A percentile compares a stretch with the other conserved stretches of the same genome.
Evolutionary conservation across 2,113 vertebrate genomes (phyloP).

Genomic region (Podiceps cristatus): DNA sequence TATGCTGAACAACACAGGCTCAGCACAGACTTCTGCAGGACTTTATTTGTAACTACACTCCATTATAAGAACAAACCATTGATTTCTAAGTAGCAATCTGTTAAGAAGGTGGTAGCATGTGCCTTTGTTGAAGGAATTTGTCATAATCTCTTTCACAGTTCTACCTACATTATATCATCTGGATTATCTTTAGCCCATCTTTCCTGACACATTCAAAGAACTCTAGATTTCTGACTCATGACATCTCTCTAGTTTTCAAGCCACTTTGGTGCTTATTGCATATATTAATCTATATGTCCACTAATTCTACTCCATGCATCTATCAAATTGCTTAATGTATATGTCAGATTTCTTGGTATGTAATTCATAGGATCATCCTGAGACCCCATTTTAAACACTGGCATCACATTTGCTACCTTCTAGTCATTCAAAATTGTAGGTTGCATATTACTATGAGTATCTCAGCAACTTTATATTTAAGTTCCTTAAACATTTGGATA

Average conservation of each 20-base stretch:
- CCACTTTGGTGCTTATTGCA: not conserved
- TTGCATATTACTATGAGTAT: not conserved
- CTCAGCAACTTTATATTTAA: not conserved
- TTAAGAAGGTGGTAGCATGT: not conserved
- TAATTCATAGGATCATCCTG: not conserved
- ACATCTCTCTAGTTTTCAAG: not conserved
- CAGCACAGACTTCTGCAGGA: not conserved
- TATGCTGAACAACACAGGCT: not conserved
- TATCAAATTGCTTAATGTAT: not conserved
- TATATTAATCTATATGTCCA: not conserved
- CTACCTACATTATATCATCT: not conserved
- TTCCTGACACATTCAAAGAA: not conserved
- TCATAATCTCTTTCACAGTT: not conserved
- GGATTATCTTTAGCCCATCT: not conserved
- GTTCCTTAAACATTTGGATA: not conserved
- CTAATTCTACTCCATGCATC: not conserved
- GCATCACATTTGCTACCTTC: not conserved
- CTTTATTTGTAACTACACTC: not conserved
- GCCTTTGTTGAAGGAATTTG: not conserved
- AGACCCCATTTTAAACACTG: not conserved
- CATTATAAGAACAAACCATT: not conserved
- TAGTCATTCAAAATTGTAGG: not conserved
- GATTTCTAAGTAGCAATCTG: not conserved
- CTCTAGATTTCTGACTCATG: not conserved
- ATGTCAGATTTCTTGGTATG: not conserved